Base-by-base conservation (phyloP, 2,888 invertebrate species). In the Amiota minor region DNA sequence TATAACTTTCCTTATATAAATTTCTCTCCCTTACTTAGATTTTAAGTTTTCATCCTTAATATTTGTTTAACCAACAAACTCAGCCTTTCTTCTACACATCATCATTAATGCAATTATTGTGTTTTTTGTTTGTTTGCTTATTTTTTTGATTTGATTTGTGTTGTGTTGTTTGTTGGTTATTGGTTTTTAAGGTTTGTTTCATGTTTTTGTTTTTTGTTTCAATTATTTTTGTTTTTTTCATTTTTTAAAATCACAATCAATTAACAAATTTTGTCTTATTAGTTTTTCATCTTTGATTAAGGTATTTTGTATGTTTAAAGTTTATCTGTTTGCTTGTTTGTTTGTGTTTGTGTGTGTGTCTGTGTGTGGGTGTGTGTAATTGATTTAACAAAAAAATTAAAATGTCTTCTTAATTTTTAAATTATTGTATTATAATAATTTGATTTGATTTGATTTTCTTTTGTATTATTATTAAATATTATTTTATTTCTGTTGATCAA, bases 231-330 rank as follows among this genome's bases (percentile, higher is more conserved):
- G 3, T 59, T 1, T 59, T 14, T 18, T 20, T 20, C 18, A 23
- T 20, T 20, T 59, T 59, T 59, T 20, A 59, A 23, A 68, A 68
- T 68, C 67, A 68, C 67, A 68, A 35, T 68, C 50, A 68, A 68
- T 68, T 68, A 68, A 68, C 67, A 68, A 68, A 68, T 68, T 68
- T 68, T 68, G 67, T 68, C 67, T 50, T 49, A 35, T 6, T 35
- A 47, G 14, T 18, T 47, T 65, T 68, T 35, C 20, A 47, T 65
- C 47, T 65, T 35, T 35, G 35, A 35, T 35, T 35, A 35, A 35
- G 35, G 35, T 35, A 35, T 35, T 35, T 35, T 35, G 35, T 35
- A 35, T 35, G 35, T 35, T 35, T 35, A 6, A 2, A 1, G 23
- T 23, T 23, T 23, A 23, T 23, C 23, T 35, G 35, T 35, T 35